Conservation (phyloP, 2,113 vertebrate species). For the Struthidea cinerea region DNA sequence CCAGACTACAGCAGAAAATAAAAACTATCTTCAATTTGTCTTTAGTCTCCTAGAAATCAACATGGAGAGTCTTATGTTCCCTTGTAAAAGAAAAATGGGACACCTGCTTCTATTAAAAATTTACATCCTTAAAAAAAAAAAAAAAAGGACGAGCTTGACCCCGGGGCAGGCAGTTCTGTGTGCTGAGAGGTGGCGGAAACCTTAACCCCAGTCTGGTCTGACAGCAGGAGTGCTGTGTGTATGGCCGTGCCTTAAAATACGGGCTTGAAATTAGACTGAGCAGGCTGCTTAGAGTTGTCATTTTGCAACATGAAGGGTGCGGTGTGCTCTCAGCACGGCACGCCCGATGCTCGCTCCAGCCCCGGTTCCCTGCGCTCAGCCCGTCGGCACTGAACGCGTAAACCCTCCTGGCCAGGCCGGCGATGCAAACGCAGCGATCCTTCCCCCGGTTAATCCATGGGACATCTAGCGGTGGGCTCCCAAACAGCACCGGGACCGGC, state of each 20-base stretch:
- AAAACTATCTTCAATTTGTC: slow-evolving; percentile 22
- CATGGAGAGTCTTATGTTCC: neutral
- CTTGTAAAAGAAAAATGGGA: neutral
- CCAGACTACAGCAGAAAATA: neutral
- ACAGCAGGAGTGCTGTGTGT: neutral
- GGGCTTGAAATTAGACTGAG: neutral
- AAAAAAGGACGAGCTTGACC: neutral
- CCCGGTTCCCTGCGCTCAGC: neutral
- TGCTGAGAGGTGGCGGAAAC: neutral
- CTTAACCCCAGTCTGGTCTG: neutral
- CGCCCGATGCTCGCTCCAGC: rapidly evolving
- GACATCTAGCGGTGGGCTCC: slow-evolving; percentile 68
- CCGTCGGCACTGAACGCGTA: neutral
- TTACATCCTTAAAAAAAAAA: neutral
- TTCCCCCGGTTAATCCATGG: slow-evolving; percentile 14
- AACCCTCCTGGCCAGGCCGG: neutral
- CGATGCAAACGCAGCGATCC: neutral
- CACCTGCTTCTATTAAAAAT: slow-evolving; percentile 15
- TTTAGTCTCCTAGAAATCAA: neutral
- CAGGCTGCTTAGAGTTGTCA: neutral
- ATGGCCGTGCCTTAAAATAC: neutral
- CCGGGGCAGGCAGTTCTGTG: neutral
- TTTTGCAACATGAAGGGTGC: neutral
- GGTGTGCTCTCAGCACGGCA: neutral
- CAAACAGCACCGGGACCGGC: neutral